Evolutionary conservation across 2,113 vertebrate species (phyloP).

Genomic region (Tamias sibiricus): DNA sequence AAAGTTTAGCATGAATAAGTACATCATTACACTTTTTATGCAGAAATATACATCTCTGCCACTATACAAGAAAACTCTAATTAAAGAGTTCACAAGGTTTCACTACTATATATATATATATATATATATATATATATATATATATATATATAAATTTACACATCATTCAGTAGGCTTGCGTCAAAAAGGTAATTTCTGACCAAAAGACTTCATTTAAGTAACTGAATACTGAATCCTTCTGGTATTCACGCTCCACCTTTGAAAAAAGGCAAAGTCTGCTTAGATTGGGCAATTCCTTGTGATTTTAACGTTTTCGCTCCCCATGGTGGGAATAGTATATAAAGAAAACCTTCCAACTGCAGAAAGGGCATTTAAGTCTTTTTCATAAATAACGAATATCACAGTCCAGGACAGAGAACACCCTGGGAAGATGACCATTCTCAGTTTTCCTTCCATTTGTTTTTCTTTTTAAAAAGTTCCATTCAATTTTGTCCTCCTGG

Average conservation of each 20-base stretch:
- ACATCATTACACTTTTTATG: constrained; percentile 98
- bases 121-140: constrained; percentile 93
- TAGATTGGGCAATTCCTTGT: constrained; percentile 89
- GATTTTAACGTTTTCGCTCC: constrained; percentile 89
- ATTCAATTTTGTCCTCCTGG: constrained; percentile 83
- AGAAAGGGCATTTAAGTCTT: constrained; percentile 97
- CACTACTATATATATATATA: constrained; percentile 90
- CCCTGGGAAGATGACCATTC: constrained; percentile 92
- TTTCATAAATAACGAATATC: constrained; percentile 97
- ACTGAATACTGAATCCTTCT: constrained; percentile 93
- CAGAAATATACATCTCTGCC: constrained; percentile 96
- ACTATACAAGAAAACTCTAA: constrained; percentile 98
- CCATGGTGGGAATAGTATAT: constrained; percentile 92
- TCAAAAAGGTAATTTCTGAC: constrained; percentile 93
- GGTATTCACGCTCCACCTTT: constrained; percentile 97
- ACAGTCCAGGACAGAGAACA: constrained; percentile 91
- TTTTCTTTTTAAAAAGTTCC: constrained; percentile 82
- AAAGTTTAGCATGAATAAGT: constrained; percentile 99
- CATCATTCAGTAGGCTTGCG: constrained; percentile 94
- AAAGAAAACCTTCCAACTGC: constrained; percentile 96
- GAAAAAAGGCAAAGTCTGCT: constrained; percentile 95
- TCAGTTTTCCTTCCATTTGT: constrained; percentile 77
- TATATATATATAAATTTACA: too few species aligned
- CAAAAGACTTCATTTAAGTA: constrained; percentile 93
- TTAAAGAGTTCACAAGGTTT: constrained; percentile 95